These are phyloP conservation scores for Spisula subtruncata DNA, from an alignment of 2,888 invertebrate genomes.

Conservation along the genomic window DNA sequence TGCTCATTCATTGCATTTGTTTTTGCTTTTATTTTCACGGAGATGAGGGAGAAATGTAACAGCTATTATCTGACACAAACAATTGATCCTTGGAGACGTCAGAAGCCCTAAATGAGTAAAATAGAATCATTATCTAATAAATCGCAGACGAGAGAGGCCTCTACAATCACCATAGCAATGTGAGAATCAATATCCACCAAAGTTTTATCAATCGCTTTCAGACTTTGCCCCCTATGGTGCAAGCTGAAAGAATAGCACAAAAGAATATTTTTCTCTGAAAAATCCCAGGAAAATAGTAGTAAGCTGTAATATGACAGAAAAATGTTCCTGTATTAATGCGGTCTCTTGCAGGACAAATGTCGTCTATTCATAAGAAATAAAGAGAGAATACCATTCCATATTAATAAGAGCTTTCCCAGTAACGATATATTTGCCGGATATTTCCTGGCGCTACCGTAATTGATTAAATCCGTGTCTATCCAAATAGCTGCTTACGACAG, in stretches of 20 bases:
- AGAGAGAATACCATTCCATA: neutral
- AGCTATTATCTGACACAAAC: constrained; percentile 5
- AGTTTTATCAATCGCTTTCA: neutral
- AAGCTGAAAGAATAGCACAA: neutral
- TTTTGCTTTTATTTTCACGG: neutral
- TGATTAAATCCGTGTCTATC: neutral
- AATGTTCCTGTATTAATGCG: neutral
- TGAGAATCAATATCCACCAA: neutral
- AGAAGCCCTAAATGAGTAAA: constrained; percentile 27
- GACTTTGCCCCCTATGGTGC: neutral
- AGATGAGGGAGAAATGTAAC: neutral
- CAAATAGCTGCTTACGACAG: neutral
- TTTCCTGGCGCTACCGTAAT: neutral
- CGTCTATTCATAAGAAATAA: neutral
- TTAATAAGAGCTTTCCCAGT: neutral
- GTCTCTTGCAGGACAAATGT: neutral
- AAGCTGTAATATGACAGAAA: neutral
- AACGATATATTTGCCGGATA: neutral
- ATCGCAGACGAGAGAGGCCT: constrained; percentile 23
- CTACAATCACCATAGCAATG: neutral
- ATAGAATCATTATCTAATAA: constrained; percentile 40
- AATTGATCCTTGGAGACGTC: neutral
- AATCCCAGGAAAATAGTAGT: neutral
- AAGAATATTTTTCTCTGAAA: constrained; percentile 13
- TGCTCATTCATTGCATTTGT: constrained; percentile 5